Base-by-base conservation (phyloP, 1,140 invertebrate species). In the Orius laevigatus region DNA sequence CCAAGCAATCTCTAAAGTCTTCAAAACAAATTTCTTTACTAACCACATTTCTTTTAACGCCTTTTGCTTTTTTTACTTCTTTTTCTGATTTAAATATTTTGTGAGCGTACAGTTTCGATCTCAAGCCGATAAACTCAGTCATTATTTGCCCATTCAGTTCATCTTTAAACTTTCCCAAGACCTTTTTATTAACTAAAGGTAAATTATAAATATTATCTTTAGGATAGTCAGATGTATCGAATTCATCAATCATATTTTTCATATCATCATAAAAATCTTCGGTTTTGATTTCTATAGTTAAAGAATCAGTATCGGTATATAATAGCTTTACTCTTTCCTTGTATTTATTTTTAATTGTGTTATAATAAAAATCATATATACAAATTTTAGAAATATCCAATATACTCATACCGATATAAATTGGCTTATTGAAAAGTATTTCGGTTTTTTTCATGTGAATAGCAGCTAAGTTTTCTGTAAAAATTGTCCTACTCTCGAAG, bases 231-330 rank as follows among this genome's bases (percentile, higher is more conserved):
- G n/a, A n/a, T n/a, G n/a, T n/a, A n/a, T n/a, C n/a, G n/a, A n/a
- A n/a, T n/a, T n/a, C n/a, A n/a, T n/a, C n/a, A n/a, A n/a, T n/a
- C n/a, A n/a, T n/a, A n/a, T n/a, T n/a, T n/a, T n/a, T n/a, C n/a
- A n/a, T n/a, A n/a, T 51, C 46, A 5, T 34, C 36, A 48, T 52
- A 54, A 35, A 58, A 44, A 46, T 51, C 49, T n/a, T 53, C 19
- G 41, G 51, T 55, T n/a, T 14, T 18, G 10, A 57, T 53, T 49
- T 62, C 50, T 55, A 62, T 65, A 31, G 63, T 57, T 4, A 64
- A 57, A 41, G 50, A 57, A 55, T 66, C 62, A 1, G 64, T 67
- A 53, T 68, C 64, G 1, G 52, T 60, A 47, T 65, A n/a, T n/a
- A n/a, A n/a, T n/a, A n/a, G n/a, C n/a, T n/a, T 64, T 15, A 60